Evolutionary conservation across 1,140 invertebrate genomes (phyloP).

Genomic region (Philotrypesis tridentata): DNA sequence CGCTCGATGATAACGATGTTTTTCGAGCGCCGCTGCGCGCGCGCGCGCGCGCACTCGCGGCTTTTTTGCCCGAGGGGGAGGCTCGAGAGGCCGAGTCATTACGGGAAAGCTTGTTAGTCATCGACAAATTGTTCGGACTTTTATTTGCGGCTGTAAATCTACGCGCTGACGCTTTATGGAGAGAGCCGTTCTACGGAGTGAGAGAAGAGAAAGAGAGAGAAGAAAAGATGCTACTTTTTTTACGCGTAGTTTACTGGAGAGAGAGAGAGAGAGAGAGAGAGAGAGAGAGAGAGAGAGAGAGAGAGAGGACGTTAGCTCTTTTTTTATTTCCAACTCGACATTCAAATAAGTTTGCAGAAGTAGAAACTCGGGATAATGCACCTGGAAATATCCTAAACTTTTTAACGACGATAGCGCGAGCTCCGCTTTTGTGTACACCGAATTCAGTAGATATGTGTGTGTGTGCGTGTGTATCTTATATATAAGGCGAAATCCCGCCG

Average conservation of each 20-base stretch:
- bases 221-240: not conserved
- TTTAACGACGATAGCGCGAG: too few species aligned
- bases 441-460: too few species aligned
- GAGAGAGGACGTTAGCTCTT: not conserved
- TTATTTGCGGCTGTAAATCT: slow-evolving; percentile 46
- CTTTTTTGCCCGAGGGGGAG: not conserved
- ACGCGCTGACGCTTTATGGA: slow-evolving; percentile 32
- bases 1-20: slow-evolving; percentile 22
- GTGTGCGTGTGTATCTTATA: too few species aligned
- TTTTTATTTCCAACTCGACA: not conserved
- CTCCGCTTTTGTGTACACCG: too few species aligned
- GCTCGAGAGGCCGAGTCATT: slow-evolving; percentile 21
- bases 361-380: too few species aligned
- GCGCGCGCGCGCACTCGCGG: too few species aligned
- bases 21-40: not conserved
- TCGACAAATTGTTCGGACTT: slow-evolving; percentile 43
- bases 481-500: too few species aligned
- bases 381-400: too few species aligned
- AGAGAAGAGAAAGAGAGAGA: too few species aligned
- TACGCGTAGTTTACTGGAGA: not conserved
- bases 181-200: not conserved
- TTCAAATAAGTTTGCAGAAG: too few species aligned
- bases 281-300: not conserved
- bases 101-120: slow-evolving; percentile 39
- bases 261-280: too few species aligned